These are phyloP conservation scores for Amphilophus citrinellus DNA, from an alignment of 2,113 vertebrate genomes.

Conservation along the genomic window DNA sequence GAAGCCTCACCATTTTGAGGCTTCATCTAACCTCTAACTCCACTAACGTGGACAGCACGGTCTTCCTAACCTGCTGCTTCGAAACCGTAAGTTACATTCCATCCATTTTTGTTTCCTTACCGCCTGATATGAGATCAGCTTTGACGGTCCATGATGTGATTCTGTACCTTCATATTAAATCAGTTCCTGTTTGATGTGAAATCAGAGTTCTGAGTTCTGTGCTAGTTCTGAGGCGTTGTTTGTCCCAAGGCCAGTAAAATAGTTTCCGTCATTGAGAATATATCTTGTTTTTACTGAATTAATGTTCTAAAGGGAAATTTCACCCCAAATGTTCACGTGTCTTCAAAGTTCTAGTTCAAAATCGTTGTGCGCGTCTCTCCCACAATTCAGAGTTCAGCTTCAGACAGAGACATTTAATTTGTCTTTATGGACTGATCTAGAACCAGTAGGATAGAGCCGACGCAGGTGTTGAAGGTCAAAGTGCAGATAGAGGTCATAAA, in stretches of 20 bases:
- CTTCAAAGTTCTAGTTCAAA: slow-evolving; percentile 13
- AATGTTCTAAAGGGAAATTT: slow-evolving; percentile 43
- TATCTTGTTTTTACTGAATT: slow-evolving; percentile 15
- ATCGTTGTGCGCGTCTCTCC: not conserved
- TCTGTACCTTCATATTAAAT: not conserved
- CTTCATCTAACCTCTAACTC: not conserved
- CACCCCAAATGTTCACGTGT: slow-evolving; percentile 25
- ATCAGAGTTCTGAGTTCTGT: not conserved
- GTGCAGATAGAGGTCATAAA: slow-evolving; percentile 62
- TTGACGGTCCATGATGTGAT: not conserved
- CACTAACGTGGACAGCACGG: slow-evolving; percentile 27
- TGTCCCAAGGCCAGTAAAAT: slow-evolving; percentile 14
- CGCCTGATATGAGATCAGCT: slow-evolving; percentile 5
- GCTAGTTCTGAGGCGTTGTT: not conserved
- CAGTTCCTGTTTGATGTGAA: not conserved
- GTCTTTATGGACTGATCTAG: slow-evolving; percentile 27
- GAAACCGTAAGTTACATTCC: slow-evolving; percentile 6
- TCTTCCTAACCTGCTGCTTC: slow-evolving; percentile 7
- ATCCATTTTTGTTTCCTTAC: not conserved
- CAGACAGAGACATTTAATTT: slow-evolving; percentile 18
- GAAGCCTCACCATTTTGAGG: not conserved
- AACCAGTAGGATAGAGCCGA: slow-evolving; percentile 28
- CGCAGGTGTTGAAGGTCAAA: slow-evolving; percentile 38
- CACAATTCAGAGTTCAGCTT: slow-evolving; percentile 13
- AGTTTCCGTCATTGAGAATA: not conserved